Conservation (phyloP, 2,113 vertebrate genomes). For the Canis aureus region DNA sequence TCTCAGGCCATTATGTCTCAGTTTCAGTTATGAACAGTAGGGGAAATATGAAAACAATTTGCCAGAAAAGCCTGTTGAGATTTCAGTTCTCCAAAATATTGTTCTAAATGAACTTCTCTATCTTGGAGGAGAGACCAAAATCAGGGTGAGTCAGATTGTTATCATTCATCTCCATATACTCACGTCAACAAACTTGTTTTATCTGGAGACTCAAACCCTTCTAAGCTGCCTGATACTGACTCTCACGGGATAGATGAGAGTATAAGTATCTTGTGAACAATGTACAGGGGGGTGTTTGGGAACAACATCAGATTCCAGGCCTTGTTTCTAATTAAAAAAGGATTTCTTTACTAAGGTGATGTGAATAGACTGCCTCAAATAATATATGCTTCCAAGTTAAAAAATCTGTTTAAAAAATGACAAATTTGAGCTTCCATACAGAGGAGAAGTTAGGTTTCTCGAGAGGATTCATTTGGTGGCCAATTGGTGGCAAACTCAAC, state of each 20-base stretch:
- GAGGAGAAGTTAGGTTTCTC: not conserved
- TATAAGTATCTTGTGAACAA: slow-evolving; percentile 5
- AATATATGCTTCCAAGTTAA: not conserved
- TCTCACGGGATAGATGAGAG: not conserved
- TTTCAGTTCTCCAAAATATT: slow-evolving; percentile 61
- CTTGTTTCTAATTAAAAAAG: not conserved
- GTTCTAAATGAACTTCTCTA: slow-evolving; percentile 41
- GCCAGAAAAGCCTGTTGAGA: not conserved
- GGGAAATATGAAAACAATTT: not conserved
- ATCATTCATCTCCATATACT: not conserved
- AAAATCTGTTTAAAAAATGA: not conserved
- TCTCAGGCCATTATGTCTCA: not conserved
- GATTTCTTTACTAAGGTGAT: slow-evolving; percentile 1
- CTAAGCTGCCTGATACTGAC: not conserved
- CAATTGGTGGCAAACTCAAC: not conserved
- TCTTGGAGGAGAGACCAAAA: slow-evolving; percentile 36
- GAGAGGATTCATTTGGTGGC: not conserved
- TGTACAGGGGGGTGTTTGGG: not conserved
- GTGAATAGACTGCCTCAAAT: not conserved
- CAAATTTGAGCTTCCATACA: not conserved
- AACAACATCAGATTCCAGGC: not conserved
- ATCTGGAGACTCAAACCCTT: slow-evolving; percentile 22
- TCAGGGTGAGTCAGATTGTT: not conserved
- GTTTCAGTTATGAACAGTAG: not conserved
- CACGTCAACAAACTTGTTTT: slow-evolving; percentile 8